A percentile compares a stretch with the other conserved stretches of the same genome.
Evolutionary conservation across 2,888 invertebrate species (phyloP).

Genomic region (Phytoseiulus persimilis): DNA sequence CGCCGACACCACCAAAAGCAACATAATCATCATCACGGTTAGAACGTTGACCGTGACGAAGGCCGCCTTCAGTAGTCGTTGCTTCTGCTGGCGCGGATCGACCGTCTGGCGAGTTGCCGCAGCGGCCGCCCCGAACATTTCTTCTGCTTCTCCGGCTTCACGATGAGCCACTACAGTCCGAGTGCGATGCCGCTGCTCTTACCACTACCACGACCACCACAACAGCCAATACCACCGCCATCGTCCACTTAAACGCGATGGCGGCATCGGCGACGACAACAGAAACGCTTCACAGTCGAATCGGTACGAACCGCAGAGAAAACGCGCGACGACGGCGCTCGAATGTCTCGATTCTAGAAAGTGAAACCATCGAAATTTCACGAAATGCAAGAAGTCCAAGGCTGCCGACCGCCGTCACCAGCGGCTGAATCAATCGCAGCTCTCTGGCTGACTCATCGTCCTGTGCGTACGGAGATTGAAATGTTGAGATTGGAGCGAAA

Average conservation of each 20-base stretch:
- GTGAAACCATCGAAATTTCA: not conserved
- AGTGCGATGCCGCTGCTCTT: not conserved
- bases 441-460: not conserved
- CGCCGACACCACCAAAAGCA: not conserved
- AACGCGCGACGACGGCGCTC: not conserved
- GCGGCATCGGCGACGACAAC: not conserved
- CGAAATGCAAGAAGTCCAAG: not conserved
- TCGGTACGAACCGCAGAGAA: not conserved
- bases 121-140: not conserved
- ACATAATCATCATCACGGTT: not conserved
- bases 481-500: not conserved
- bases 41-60: slow-evolving; percentile 5
- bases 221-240: not conserved
- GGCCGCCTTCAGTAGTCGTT: not conserved
- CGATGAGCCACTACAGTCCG: not conserved
- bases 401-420: not conserved
- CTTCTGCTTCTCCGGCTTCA: not conserved
- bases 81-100: not conserved
- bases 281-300: not conserved
- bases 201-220: not conserved
- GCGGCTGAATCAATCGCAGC: not conserved
- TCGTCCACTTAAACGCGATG: not conserved
- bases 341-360: not conserved
- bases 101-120: not conserved
- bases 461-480: not conserved